A percentile compares a stretch with the other conserved stretches of the same genome.
These are phyloP conservation scores for Hemithea aestivaria DNA, from an alignment of 2,888 invertebrate species.

Conservation along the genomic window DNA sequence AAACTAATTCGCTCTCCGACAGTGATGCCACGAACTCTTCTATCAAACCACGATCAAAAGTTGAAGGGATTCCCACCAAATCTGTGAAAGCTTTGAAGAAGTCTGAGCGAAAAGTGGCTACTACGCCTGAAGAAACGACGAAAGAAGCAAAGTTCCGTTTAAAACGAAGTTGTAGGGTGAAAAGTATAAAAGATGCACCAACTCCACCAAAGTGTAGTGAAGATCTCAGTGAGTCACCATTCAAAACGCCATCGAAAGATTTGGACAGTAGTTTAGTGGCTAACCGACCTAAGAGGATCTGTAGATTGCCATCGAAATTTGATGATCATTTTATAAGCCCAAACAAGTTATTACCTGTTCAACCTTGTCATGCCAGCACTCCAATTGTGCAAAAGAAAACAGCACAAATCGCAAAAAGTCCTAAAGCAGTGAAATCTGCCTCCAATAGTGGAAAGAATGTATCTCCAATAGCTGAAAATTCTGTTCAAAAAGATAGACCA, in stretches of 20 bases:
- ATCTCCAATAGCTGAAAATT: slow-evolving; percentile 10
- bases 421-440: slow-evolving; percentile 3
- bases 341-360: slow-evolving; percentile 49
- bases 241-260: slow-evolving; percentile 43
- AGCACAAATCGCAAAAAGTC: slow-evolving; percentile 5
- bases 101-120: too few species aligned
- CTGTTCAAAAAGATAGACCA: slow-evolving; percentile 7
- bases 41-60: slow-evolving; percentile 16
- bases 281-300: slow-evolving; percentile 53
- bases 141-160: slow-evolving; percentile 9
- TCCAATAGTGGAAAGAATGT: slow-evolving; percentile 1
- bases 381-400: slow-evolving; percentile 41
- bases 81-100: too few species aligned
- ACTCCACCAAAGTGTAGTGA: slow-evolving; percentile 1
- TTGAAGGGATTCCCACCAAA: slow-evolving; percentile 16
- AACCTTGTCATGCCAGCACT: slow-evolving; percentile 59
- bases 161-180: slow-evolving; percentile 8
- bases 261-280: slow-evolving; percentile 42
- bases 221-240: slow-evolving; percentile 28
- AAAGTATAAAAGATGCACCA: slow-evolving; percentile 12
- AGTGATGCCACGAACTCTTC: slow-evolving; percentile 45
- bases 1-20: slow-evolving; percentile 68
- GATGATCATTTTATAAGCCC: slow-evolving; percentile 61
- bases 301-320: slow-evolving; percentile 57
- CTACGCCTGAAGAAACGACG: slow-evolving; percentile 9